These are phyloP conservation scores for Arnoldichthys spilopterus DNA, from an alignment of 2,797 vertebrate species.

Conservation along the genomic window DNA sequence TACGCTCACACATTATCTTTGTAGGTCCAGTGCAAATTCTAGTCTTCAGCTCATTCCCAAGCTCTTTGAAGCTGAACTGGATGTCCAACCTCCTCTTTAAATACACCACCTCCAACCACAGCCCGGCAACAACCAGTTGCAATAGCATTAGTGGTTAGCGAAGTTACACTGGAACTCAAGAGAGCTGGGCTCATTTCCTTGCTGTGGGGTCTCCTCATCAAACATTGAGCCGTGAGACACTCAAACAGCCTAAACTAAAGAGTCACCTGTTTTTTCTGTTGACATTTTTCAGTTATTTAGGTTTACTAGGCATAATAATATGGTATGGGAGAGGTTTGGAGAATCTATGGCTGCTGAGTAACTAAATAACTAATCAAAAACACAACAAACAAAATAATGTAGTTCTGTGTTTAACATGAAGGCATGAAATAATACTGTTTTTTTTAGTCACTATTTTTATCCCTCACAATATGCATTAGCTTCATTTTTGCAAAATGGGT, in stretches of 20 bases:
- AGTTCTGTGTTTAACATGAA: no score
- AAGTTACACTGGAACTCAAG: neutral
- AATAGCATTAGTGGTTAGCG: neutral
- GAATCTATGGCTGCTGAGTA: no score
- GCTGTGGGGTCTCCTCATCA: conserved; percentile 8
- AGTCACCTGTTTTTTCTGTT: neutral
- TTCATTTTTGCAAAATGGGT: neutral
- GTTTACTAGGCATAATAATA: neutral
- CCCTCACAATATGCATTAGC: neutral
- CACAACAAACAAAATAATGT: no score
- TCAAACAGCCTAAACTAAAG: neutral
- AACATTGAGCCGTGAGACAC: conserved; percentile 1
- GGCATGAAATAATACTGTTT: no score
- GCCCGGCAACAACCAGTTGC: neutral
- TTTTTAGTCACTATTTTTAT: neutral
- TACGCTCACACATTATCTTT: neutral
- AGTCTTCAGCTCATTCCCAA: neutral
- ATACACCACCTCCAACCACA: neutral
- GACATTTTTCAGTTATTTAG: neutral
- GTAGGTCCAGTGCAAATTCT: neutral
- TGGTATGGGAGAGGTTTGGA: no score
- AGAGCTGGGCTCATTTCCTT: neutral
- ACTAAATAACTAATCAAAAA: no score
- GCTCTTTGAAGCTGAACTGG: neutral
- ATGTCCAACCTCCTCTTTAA: neutral